These are phyloP conservation scores for Holothuria scabra DNA, from an alignment of 53 echinoderm and acorn worm genomes.

Conservation along the genomic window DNA sequence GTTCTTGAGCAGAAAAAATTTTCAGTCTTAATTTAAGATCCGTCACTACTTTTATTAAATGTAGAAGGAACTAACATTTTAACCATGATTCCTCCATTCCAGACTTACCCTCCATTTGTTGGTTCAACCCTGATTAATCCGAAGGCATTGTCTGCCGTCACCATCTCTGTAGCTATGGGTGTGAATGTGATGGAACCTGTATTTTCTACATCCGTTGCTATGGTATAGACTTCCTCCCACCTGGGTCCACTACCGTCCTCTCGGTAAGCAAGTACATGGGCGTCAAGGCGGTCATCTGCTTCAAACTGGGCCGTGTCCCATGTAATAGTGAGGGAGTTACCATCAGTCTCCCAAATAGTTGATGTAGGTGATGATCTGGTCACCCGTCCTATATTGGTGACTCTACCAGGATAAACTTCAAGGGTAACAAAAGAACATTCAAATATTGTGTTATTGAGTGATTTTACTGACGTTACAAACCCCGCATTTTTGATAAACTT, in stretches of 20 bases:
- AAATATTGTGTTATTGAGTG: no score
- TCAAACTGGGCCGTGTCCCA: conserved; percentile 54
- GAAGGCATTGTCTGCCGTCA: conserved; percentile 70
- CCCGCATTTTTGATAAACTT: no score
- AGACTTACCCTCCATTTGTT: conserved; percentile 28
- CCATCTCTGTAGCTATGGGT: conserved; percentile 38
- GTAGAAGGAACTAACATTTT: no score
- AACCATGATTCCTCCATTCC: no score
- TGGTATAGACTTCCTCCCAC: conserved; percentile 36
- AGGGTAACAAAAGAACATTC: neutral
- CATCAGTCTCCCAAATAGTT: conserved; percentile 55
- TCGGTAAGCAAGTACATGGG: conserved; percentile 58
- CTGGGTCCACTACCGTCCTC: conserved; percentile 61
- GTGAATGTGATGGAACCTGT: conserved; percentile 60
- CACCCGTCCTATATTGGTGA: conserved; percentile 15
- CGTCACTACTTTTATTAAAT: no score
- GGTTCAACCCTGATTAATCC: conserved; percentile 70
- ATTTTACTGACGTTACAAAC: no score
- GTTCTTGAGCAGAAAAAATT: no score
- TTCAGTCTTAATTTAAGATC: no score
- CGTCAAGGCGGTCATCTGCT: conserved; percentile 31
- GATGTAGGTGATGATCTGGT: conserved; percentile 35
- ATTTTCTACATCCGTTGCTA: conserved; percentile 46
- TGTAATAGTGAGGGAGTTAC: conserved; percentile 46
- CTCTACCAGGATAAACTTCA: conserved; percentile 10